A percentile compares a stretch with the other conserved stretches of the same genome.
phyloP scores from a whole-genome alignment of 30 jellyfish, hydroid and myxozoan species.

The Morbakka virulenta region DNA sequence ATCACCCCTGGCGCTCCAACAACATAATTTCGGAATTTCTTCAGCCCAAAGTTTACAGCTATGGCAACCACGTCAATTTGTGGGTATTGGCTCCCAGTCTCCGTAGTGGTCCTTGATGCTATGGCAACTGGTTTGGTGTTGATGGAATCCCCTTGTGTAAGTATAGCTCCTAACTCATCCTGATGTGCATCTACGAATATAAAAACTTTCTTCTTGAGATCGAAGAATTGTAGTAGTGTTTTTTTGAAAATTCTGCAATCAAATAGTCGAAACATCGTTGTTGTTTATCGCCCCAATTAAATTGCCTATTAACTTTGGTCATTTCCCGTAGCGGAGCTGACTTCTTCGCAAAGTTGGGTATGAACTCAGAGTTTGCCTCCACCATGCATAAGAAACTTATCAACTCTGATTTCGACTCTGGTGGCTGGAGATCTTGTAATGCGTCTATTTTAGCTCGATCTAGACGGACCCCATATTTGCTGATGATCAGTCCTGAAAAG shows the following conservation, averaged over 20 bases:
- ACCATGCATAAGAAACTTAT: no score
- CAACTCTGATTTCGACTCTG: slow-evolving; percentile 41
- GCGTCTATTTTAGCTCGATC: slow-evolving; percentile 63
- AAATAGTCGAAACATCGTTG: no score
- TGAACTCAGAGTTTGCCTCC: neutral
- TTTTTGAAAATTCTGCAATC: no score
- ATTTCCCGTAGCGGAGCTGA: no score
- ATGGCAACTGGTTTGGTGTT: no score
- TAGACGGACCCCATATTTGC: slow-evolving; percentile 51
- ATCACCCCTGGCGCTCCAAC: slow-evolving; percentile 36
- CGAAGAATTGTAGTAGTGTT: slow-evolving; percentile 11
- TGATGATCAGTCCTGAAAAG: slow-evolving; percentile 50
- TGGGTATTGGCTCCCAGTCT: slow-evolving; percentile 21
- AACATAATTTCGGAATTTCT: slow-evolving; percentile 20
- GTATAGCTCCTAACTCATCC: slow-evolving; percentile 12
- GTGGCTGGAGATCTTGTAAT: slow-evolving; percentile 29
- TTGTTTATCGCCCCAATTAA: no score
- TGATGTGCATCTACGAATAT: slow-evolving; percentile 30
- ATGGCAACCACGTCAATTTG: slow-evolving; percentile 39
- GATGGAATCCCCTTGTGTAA: slow-evolving; percentile 18
- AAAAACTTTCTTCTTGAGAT: slow-evolving; percentile 15
- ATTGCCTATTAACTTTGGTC: no score
- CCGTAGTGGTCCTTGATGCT: slow-evolving; percentile 6
- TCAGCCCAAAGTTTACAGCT: slow-evolving; percentile 50
- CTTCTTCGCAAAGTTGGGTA: neutral